Base-by-base conservation (phyloP, 1,140 invertebrate genomes). In the Sinonovacula constricta region DNA sequence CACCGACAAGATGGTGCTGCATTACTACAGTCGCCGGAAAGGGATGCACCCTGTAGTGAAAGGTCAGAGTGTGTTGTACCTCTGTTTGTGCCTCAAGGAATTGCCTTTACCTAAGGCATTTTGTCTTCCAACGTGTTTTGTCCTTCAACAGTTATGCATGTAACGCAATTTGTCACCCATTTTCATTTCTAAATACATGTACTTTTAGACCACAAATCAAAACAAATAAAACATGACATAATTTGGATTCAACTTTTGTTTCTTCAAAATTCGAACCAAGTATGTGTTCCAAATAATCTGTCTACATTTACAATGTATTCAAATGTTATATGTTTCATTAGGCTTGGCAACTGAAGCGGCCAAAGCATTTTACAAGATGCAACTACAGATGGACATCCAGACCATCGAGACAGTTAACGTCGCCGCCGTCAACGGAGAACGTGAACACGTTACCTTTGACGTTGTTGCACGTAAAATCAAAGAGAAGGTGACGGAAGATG, bases 1-100 rank as follows among this genome's bases (percentile, higher is more conserved):
- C 0, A 54, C 80, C 5, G 85, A 86, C 68, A 81, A 82, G 60
- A 86, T 86, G 85, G 63, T 83, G 0, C 72, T 86, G 4, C 85
- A 86, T 68, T 86, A 85, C 56, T 85, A 82, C 51, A 85, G 83
- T 0, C 45, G 67, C 59, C 74, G 83, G 51, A 78, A 81, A 49
- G 85, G 85, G 2, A 80, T 82, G 31, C 79, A 82, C 28, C 75
- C 63, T 4, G n/a, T 86, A 28, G 74, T 85, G 7, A 84, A 63
- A 74, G 85, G 85, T 84, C 49, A 49, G 56, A 36, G n/a, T 18
- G 10, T 26, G 12, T 28, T 0, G 5, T 0, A 53, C 51, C 5
- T 65, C 4, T 26, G 33, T 75, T 49, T 69, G 49, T 60, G 0
- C 26, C 22, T 33, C 5, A 3, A 28, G n/a, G n/a, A n/a, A n/a